These are phyloP conservation scores for Thumatha senex DNA, from an alignment of 2,888 invertebrate genomes.

Conservation along the genomic window DNA sequence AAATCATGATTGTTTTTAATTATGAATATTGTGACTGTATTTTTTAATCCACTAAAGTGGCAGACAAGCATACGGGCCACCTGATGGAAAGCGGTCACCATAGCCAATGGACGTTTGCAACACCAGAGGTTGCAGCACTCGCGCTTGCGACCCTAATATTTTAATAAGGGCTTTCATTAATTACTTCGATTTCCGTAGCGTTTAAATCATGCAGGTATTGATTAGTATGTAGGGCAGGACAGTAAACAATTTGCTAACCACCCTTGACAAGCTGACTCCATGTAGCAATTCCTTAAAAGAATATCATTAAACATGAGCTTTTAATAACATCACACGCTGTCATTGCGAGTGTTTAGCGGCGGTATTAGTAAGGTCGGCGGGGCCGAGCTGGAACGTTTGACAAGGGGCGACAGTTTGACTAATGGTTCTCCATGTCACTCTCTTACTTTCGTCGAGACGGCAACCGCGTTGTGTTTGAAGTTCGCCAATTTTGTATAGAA, in stretches of 20 bases:
- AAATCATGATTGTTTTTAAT: no score
- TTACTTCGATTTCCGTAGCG: no score
- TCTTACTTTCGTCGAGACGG: conserved; percentile 55
- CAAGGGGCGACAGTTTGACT: conserved; percentile 81
- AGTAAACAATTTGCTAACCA: not conserved
- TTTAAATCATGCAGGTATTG: no score
- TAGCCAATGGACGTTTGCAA: no score
- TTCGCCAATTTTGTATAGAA: conserved; percentile 11
- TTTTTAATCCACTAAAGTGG: no score
- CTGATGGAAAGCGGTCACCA: no score
- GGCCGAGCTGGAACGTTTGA: conserved; percentile 68
- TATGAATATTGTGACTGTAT: no score
- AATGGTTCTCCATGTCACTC: conserved; percentile 69
- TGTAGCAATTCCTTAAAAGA: conserved; percentile 21
- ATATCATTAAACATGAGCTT: conserved; percentile 50
- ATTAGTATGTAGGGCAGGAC: no score
- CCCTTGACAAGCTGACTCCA: not conserved
- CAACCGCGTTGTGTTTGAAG: conserved; percentile 26
- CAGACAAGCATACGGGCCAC: no score
- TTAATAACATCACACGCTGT: conserved; percentile 70
- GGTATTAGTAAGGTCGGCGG: conserved; percentile 62
- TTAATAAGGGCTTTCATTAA: no score
- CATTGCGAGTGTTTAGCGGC: conserved; percentile 56
- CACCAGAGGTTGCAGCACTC: no score
- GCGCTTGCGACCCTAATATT: no score